Percentiles rank a stretch among this genome's conserved stretches.
These are phyloP conservation scores for Epinotia demarniana DNA, from an alignment of 2,888 invertebrate genomes.

Conservation along the genomic window DNA sequence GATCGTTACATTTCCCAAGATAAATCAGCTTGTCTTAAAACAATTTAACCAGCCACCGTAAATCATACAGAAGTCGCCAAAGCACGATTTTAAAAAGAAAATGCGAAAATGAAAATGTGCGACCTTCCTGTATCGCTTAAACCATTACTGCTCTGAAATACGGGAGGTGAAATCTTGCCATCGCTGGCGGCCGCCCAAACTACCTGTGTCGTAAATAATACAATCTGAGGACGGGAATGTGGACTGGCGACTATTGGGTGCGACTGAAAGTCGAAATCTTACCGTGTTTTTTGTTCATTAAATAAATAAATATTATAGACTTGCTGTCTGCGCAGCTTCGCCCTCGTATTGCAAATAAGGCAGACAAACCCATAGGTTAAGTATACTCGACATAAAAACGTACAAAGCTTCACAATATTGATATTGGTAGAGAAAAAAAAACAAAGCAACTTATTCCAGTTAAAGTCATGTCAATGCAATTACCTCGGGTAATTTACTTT, in stretches of 20 bases:
- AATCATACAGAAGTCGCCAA: slow-evolving; percentile 25
- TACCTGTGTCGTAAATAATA: slow-evolving; percentile 81
- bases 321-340: too few species aligned
- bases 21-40: slow-evolving; percentile 28
- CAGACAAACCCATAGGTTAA: too few species aligned
- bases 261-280: not conserved
- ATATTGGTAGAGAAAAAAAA: too few species aligned
- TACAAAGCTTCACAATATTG: too few species aligned
- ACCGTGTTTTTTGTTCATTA: not conserved
- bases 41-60: slow-evolving; percentile 17
- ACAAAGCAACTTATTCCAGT: too few species aligned
- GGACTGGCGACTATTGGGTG: not conserved
- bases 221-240: slow-evolving; percentile 21
- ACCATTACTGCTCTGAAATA: slow-evolving; percentile 76
- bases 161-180: slow-evolving; percentile 74
- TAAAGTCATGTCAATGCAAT: too few species aligned
- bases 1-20: not conserved
- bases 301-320: too few species aligned
- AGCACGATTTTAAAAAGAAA: slow-evolving; percentile 32
- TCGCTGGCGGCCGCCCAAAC: slow-evolving; percentile 80
- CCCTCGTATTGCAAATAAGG: too few species aligned
- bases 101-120: slow-evolving; percentile 46
- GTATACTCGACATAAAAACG: too few species aligned
- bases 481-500: too few species aligned
- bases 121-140: slow-evolving; percentile 75